Evolutionary conservation across 2,888 invertebrate species (phyloP).

Genomic region (Myopa tessellatipennis): DNA sequence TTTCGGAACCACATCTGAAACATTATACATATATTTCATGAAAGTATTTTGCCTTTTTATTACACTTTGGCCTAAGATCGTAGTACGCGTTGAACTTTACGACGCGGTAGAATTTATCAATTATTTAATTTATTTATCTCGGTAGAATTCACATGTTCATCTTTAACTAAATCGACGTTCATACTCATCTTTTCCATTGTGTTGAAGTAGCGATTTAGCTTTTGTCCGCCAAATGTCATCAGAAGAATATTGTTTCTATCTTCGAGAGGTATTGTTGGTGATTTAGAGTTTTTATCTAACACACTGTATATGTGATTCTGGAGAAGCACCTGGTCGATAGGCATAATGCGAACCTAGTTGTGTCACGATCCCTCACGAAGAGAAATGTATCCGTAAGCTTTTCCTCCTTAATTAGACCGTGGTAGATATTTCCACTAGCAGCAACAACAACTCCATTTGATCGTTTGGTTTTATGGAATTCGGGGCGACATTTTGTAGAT

Average conservation of each 20-base stretch:
- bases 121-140: conserved; percentile 36
- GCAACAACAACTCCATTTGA: conserved; percentile 53
- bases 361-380: conserved; percentile 59
- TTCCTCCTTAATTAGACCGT: conserved; percentile 50
- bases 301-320: conserved; percentile 59
- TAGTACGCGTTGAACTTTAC: conserved; percentile 50
- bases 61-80: conserved; percentile 56
- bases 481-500: conserved; percentile 50
- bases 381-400: conserved; percentile 59
- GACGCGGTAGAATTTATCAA: background rate
- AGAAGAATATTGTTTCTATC: conserved; percentile 52
- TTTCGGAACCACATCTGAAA: conserved; percentile 59
- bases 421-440: conserved; percentile 55
- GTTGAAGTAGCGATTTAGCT: conserved; percentile 54
- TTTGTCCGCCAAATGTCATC: conserved; percentile 63
- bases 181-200: conserved; percentile 60
- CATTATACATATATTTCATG: conserved; percentile 57
- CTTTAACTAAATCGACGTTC: conserved; percentile 59
- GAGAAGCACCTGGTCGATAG: conserved; percentile 58
- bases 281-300: conserved; percentile 47
- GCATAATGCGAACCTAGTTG: conserved; percentile 60
- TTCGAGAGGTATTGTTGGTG: conserved; percentile 50
- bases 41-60: conserved; percentile 57
- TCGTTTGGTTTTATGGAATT: conserved; percentile 43
- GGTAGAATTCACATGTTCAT: conserved; percentile 59